A percentile compares a stretch with the other conserved stretches of the same genome.
Conservation (phyloP, 2,888 invertebrate genomes). For the Zaprionus bogoriensis region DNA sequence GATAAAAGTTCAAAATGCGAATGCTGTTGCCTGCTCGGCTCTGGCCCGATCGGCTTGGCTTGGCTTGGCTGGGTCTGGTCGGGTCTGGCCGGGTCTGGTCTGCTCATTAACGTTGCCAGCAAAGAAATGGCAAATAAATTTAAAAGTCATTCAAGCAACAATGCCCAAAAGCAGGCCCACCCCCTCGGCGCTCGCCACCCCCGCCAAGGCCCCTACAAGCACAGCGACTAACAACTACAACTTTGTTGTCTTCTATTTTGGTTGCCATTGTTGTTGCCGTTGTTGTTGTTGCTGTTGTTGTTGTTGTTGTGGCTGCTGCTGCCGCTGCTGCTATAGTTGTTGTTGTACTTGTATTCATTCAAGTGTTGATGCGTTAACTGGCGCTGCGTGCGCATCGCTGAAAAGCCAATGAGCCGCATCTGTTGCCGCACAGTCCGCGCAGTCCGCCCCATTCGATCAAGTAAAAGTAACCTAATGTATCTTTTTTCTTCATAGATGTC, state of each 20-base stretch:
- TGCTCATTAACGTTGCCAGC: slow-evolving; percentile 71
- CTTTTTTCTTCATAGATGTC: slow-evolving; percentile 17
- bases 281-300: slow-evolving; percentile 20
- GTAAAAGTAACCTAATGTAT: slow-evolving; percentile 69
- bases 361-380: slow-evolving; percentile 78
- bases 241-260: slow-evolving; percentile 38
- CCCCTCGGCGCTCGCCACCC: neutral
- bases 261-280: slow-evolving; percentile 18
- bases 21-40: slow-evolving; percentile 32
- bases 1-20: slow-evolving; percentile 76
- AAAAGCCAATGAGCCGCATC: slow-evolving; percentile 74
- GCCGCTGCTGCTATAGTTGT: slow-evolving; percentile 14
- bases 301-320: slow-evolving; percentile 29
- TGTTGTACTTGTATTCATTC: slow-evolving; percentile 47
- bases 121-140: slow-evolving; percentile 78
- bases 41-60: slow-evolving; percentile 1
- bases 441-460: no score
- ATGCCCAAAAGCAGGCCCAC: slow-evolving; percentile 54
- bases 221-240: slow-evolving; percentile 35
- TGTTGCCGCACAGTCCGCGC: slow-evolving; percentile 31
- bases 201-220: neutral
- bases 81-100: slow-evolving; percentile 37
- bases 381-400: slow-evolving; percentile 74
- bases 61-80: slow-evolving; percentile 11
- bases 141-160: slow-evolving; percentile 79